phyloP scores from a whole-genome alignment of 2,888 invertebrate species.

The Torymus aiolomorphi region DNA sequence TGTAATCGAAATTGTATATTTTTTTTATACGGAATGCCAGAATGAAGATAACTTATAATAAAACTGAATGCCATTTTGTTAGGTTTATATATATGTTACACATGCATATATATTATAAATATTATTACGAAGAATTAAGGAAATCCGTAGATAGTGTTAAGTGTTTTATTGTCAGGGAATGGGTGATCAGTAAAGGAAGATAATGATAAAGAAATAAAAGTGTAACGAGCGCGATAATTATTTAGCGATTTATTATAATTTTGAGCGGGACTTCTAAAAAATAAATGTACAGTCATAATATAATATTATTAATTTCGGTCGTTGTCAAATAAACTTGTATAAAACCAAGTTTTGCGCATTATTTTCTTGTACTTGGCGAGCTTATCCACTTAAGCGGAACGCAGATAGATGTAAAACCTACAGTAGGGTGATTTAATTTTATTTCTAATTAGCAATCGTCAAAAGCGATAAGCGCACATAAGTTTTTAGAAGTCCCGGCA shows the following conservation, averaged over 20 bases:
- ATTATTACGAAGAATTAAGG: constrained; percentile 51
- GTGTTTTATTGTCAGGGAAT: constrained; percentile 63
- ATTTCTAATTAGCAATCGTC: not conserved
- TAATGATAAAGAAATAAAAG: constrained; percentile 25
- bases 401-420: no score
- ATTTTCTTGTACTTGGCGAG: constrained; percentile 20
- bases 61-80: constrained; percentile 75
- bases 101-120: constrained; percentile 53
- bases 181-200: constrained; percentile 39
- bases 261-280: constrained; percentile 57
- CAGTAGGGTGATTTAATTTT: no score
- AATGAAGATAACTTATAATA: constrained; percentile 72
- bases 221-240: constrained; percentile 13
- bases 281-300: constrained; percentile 34
- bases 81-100: constrained; percentile 67
- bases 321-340: constrained; percentile 45
- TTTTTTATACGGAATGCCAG: constrained; percentile 72
- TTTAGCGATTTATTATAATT: constrained; percentile 38
- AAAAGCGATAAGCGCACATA: constrained; percentile 56
- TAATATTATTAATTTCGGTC: constrained; percentile 18
- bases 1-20: constrained; percentile 75
- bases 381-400: no score
- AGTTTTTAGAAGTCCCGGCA: constrained; percentile 68
- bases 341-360: constrained; percentile 25
- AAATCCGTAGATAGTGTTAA: constrained; percentile 65